Conservation (phyloP, 2,113 vertebrate species). For the Athene noctua region DNA sequence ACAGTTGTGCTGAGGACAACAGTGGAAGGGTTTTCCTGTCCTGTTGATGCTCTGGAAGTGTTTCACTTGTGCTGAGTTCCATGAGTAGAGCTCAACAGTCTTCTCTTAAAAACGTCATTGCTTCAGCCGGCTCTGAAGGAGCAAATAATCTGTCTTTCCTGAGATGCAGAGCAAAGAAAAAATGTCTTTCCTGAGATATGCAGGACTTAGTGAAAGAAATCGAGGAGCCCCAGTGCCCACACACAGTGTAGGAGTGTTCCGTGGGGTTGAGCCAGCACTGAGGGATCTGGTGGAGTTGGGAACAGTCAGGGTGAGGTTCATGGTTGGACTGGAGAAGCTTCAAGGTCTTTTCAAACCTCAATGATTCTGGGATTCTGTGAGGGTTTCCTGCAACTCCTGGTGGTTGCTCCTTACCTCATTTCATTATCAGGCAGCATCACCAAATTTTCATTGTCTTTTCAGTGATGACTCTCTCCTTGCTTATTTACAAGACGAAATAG, state of each 20-base stretch:
- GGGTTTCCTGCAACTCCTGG: background rate
- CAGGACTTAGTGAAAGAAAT: background rate
- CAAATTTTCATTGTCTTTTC: background rate
- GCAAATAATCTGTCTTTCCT: background rate
- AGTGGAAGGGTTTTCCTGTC: background rate
- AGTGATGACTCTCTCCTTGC: background rate
- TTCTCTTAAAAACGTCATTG: background rate
- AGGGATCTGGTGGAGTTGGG: no score
- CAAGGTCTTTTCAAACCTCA: no score
- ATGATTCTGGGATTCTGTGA: no score
- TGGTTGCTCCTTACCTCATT: background rate
- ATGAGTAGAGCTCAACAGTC: background rate
- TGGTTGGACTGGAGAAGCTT: no score
- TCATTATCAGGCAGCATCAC: background rate
- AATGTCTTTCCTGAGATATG: background rate
- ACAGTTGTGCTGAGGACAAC: background rate
- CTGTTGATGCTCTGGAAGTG: background rate
- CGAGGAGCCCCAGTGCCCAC: fast-evolving
- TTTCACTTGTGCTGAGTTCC: background rate
- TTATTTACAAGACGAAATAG: background rate
- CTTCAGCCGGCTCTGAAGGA: background rate
- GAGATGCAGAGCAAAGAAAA: background rate
- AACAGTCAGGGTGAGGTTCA: no score
- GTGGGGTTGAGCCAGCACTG: no score
- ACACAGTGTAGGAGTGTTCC: fast-evolving